Conservation (phyloP, 2,797 vertebrate genomes). For the Cynopterus sphinx region DNA sequence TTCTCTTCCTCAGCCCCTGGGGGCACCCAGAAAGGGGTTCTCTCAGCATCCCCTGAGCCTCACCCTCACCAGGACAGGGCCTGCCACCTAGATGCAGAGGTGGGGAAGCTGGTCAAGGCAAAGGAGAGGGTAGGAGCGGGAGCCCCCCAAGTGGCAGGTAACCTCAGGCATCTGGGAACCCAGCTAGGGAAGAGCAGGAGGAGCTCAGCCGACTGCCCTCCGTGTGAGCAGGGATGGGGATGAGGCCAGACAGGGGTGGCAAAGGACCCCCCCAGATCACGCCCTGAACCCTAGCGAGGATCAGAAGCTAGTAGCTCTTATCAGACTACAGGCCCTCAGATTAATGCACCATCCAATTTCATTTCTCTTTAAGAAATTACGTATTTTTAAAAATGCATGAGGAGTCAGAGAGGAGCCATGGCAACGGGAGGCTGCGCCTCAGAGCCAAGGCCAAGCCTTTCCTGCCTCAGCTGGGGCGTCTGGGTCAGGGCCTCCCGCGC, state of each 20-base stretch:
- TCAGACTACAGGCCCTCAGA: constrained; percentile 45
- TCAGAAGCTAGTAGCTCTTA: background rate
- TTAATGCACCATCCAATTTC: constrained; percentile 69
- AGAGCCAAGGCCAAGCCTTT: background rate
- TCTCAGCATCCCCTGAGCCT: background rate
- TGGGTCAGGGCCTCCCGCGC: background rate
- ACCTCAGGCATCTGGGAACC: background rate
- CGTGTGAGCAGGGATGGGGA: rapidly evolving
- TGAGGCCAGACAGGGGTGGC: background rate
- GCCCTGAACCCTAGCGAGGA: background rate
- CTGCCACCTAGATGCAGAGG: rapidly evolving
- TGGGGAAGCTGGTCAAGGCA: background rate
- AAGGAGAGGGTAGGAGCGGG: background rate
- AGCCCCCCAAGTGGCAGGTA: background rate
- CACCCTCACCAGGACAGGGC: too few species aligned
- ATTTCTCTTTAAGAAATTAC: constrained; percentile 75
- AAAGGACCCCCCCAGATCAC: background rate
- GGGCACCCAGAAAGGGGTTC: background rate
- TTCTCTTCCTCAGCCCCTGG: background rate
- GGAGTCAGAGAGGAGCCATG: constrained; percentile 64
- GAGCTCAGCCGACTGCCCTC: background rate
- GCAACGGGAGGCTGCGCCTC: background rate
- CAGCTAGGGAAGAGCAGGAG: background rate
- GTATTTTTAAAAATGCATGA: constrained; percentile 73
- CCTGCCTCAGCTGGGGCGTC: background rate